Evolutionary conservation across 2,888 invertebrate species (phyloP).

Genomic region (Drosophila neutralis): DNA sequence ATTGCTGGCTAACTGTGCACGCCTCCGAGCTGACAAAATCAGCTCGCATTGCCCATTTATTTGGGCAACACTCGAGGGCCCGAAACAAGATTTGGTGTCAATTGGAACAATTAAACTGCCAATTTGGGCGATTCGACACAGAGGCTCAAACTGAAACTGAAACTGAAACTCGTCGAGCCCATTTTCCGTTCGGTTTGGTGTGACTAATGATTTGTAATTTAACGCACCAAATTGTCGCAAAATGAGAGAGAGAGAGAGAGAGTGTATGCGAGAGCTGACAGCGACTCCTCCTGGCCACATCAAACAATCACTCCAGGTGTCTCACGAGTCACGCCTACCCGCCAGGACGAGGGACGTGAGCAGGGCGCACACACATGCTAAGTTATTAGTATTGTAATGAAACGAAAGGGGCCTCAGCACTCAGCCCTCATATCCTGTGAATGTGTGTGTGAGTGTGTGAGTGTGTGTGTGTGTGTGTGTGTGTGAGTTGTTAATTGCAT

Average conservation of each 20-base stretch:
- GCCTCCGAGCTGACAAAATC: slow-evolving; percentile 60
- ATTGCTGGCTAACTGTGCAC: slow-evolving; percentile 39
- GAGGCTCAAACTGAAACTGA: slow-evolving; percentile 47
- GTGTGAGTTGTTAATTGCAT: slow-evolving; percentile 78
- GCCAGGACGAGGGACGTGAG: slow-evolving; percentile 28
- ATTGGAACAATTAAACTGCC: slow-evolving; percentile 79
- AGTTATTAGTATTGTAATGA: slow-evolving; percentile 77
- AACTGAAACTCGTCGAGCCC: slow-evolving; percentile 16
- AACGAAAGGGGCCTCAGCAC: slow-evolving; percentile 19
- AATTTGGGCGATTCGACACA: slow-evolving; percentile 72
- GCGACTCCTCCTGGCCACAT: slow-evolving; percentile 29
- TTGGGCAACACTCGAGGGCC: slow-evolving; percentile 58
- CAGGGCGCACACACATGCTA: slow-evolving; percentile 51
- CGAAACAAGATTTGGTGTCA: slow-evolving; percentile 64
- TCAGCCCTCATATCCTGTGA: slow-evolving; percentile 22
- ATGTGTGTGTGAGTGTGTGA: too few species aligned
- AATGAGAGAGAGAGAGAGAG: slow-evolving; percentile 22
- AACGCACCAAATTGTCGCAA: slow-evolving; percentile 85
- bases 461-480: slow-evolving; percentile 59
- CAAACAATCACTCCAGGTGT: slow-evolving; percentile 84
- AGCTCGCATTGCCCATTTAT: slow-evolving; percentile 52
- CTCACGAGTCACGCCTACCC: slow-evolving; percentile 82
- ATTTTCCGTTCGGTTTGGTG: slow-evolving; percentile 28
- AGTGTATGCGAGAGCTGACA: slow-evolving; percentile 4
- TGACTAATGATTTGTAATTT: slow-evolving; percentile 84